Conservation (phyloP, 2,797 vertebrate species). For the Microhierax caerulescens region DNA sequence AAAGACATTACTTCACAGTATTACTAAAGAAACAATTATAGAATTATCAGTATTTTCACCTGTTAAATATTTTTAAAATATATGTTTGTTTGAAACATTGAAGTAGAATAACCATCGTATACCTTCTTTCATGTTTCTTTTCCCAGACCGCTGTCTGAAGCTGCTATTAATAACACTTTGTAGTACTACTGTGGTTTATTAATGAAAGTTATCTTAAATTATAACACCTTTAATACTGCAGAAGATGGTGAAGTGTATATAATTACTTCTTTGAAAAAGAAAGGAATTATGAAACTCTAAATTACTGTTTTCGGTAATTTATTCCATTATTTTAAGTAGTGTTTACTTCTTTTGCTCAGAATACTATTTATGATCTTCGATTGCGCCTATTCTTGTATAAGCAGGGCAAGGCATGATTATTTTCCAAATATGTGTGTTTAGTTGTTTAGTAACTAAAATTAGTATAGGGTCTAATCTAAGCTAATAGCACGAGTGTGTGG, state of each 20-base stretch:
- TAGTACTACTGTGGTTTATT: conserved; percentile 68
- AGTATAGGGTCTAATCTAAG: background rate
- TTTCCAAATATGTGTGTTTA: background rate
- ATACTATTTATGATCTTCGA: background rate
- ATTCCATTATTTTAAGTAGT: conserved; percentile 43
- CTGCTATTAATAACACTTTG: conserved; percentile 60
- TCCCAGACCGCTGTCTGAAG: conserved; percentile 36
- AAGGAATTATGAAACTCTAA: conserved; percentile 60
- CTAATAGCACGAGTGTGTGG: background rate
- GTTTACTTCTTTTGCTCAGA: conserved; percentile 40
- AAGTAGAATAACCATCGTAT: background rate
- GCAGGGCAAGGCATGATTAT: background rate
- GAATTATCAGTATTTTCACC: conserved; percentile 70
- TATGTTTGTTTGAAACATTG: conserved; percentile 49
- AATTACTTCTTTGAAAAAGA: conserved; percentile 67
- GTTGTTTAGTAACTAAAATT: background rate
- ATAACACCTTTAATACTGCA: conserved; percentile 62
- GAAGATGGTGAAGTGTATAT: conserved; percentile 55
- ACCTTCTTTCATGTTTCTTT: conserved; percentile 41
- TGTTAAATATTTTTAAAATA: conserved; percentile 65
- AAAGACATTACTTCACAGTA: conserved; percentile 64
- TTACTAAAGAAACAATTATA: conserved; percentile 67
- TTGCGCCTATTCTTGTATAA: background rate
- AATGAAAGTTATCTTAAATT: conserved; percentile 63
- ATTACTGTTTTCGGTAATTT: conserved; percentile 64